Base-by-base conservation (phyloP, 2,797 vertebrate genomes). In the Sebastes iracundus region DNA sequence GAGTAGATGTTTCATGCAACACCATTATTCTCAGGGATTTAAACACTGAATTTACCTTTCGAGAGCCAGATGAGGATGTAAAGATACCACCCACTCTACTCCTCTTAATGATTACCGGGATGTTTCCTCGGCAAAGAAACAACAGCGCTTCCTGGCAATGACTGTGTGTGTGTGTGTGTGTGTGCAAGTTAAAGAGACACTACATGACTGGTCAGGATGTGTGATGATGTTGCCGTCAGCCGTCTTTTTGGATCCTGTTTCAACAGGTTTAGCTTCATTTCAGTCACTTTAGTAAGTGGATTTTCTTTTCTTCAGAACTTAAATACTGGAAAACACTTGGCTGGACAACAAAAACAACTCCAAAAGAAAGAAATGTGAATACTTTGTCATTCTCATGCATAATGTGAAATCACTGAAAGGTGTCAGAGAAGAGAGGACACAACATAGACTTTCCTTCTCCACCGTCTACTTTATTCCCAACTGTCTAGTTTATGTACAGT, bases 401-500 rank as follows among this genome's bases (percentile, higher is more conserved):
- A 27, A 77, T 60, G 14, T 32, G 63, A 52, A 11, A 56, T n/a
- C 11, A 35, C 32, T 55, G 52, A 61, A 22, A 65, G 6, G 14
- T 73, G 30, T 68, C 52, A 83, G 38, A 80, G 30, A 91, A 82
- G 53, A 87, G 46, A 87, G 35, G 62, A 90, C 85, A 82, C 76
- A 62, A 72, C 14, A 46, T n/a, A 80, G 68, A 83, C 52, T 23
- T 75, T 88, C 72, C 81, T 85, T 90, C 83, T 89, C 77, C 76
- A 77, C 70, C 60, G 66, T 92, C 85, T 88, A 89, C 81, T 91
- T 92, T 92, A 93, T 94, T 94, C 88, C 92, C 89, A 92, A 89
- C 86, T 81, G 84, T 92, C 62, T 90, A 88, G 90, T 94, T 90
- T 94, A 95, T 94, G 77, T 95, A 96, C 93, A 95, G 90, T 93